A percentile compares a stretch with the other conserved stretches of the same genome.
Conservation (phyloP, 2,797 vertebrate species). For the Melanotaenia pygmaea region DNA sequence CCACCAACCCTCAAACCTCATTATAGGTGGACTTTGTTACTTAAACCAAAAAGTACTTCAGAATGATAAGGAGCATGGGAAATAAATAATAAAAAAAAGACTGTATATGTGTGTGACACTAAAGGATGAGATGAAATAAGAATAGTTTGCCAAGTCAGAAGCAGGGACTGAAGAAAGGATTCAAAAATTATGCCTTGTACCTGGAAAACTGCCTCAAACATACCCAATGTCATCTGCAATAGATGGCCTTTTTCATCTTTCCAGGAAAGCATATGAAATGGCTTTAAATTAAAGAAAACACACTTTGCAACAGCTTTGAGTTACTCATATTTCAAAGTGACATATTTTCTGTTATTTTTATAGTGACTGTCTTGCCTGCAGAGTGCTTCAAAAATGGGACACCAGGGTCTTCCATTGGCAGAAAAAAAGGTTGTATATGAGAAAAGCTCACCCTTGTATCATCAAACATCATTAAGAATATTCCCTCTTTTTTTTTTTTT, state of each 20-base stretch:
- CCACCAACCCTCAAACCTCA: background rate
- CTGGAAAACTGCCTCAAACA: background rate
- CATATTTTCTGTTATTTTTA: background rate
- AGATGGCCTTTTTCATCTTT: background rate
- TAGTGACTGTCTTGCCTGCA: background rate
- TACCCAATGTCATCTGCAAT: background rate
- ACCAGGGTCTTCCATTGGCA: background rate
- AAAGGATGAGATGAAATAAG: background rate
- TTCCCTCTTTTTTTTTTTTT: background rate
- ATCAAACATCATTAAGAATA: background rate
- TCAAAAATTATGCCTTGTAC: background rate
- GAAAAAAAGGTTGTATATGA: background rate
- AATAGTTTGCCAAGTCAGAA: background rate
- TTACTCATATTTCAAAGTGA: background rate
- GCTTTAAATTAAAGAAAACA: background rate
- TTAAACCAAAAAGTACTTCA: background rate
- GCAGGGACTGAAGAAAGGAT: background rate
- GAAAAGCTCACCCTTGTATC: background rate
- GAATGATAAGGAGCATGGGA: background rate
- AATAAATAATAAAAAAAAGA: background rate
- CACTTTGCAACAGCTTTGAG: background rate
- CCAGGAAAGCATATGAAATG: background rate
- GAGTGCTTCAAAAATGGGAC: slow-evolving; percentile 3
- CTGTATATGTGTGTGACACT: too few species aligned
- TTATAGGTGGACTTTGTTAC: background rate